A percentile compares a stretch with the other conserved stretches of the same genome.
Conservation (phyloP, 2,797 vertebrate genomes). For the Rhinella marina region DNA sequence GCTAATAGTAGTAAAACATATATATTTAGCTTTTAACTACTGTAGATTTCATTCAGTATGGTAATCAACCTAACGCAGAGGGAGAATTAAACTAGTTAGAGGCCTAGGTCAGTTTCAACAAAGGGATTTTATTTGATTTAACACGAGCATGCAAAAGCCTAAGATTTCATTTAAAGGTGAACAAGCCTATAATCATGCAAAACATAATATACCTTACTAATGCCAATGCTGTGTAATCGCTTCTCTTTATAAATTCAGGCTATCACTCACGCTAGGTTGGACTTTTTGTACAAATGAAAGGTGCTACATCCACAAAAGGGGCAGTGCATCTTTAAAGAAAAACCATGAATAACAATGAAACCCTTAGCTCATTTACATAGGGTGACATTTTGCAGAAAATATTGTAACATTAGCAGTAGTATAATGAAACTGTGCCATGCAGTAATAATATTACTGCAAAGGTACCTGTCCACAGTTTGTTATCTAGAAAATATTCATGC, state of each 20-base stretch:
- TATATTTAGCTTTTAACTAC: not conserved
- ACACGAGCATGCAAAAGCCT: not conserved
- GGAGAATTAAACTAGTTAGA: not conserved
- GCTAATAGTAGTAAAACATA: not conserved
- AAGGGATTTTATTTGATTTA: constrained; percentile 9
- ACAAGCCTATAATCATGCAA: constrained; percentile 21
- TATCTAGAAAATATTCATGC: constrained; percentile 88
- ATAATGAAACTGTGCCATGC: constrained; percentile 98
- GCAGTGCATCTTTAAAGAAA: constrained; percentile 85
- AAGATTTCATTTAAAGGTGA: constrained; percentile 2
- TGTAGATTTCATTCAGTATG: not conserved
- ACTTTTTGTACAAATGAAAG: constrained; percentile 50
- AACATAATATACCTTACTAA: not conserved
- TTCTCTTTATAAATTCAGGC: constrained; percentile 47
- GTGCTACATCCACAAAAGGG: constrained; percentile 63
- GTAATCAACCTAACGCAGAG: not conserved
- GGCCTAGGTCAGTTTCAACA: constrained; percentile 4
- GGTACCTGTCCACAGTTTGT: constrained; percentile 96
- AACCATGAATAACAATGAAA: constrained; percentile 85
- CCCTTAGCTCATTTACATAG: constrained; percentile 94
- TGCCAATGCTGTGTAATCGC: not conserved
- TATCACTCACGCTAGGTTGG: constrained; percentile 6
- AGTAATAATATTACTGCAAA: constrained; percentile 99
- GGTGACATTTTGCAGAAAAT: constrained; percentile 99
- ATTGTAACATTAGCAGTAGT: constrained; percentile 93